Base-by-base conservation (phyloP, 2,888 invertebrate species). In the Synergus umbraculus region DNA sequence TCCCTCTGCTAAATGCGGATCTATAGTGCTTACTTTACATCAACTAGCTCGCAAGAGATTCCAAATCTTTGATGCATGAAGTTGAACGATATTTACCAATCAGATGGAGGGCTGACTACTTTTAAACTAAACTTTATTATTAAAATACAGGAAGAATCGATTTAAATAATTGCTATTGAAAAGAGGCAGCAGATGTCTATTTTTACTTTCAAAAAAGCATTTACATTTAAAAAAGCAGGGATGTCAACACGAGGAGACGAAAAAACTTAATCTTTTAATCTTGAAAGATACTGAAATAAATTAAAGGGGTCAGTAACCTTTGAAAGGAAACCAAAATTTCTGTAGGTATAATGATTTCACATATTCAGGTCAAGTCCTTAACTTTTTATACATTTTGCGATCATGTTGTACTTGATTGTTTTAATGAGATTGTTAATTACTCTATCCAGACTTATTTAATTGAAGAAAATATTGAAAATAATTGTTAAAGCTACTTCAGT, bases 1-100 rank as follows among this genome's bases (percentile, higher is more conserved):
- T 76, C 43, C 60, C 37, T 44, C 76, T n/a, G 63, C 60, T 76
- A 63, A 76, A 76, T 43, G 60, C 60, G 60, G 22, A 76, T 63
- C 76, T 22, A 43, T 67, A 46, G 44, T 67, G 46, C 12, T 46
- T 44, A 44, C 46, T 46, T 67, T 67, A 22, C 10, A 44, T 44
- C 67, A 67, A 22, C 18, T 44, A 44, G 18, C 67, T 67, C 13
- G 67, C 44, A 44, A 12, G 67, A 9, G 22, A 67, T 67, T 46
- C 22, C 13, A 8, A 67, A 67, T 67, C 44, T 44, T 67, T 44
- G 67, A 67, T 67, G 22, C 18, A 10, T 54, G 9, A 54, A 54
- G n/a, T 54, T 54, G 13, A 18, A n/a, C 8, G n/a, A 18, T 54
- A 54, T 54, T 54, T 54, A 54, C n/a, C 9, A 13, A n/a, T 54